Base-by-base conservation (phyloP, 1,140 invertebrate species). In the Caenorhabditis briggsae region DNA sequence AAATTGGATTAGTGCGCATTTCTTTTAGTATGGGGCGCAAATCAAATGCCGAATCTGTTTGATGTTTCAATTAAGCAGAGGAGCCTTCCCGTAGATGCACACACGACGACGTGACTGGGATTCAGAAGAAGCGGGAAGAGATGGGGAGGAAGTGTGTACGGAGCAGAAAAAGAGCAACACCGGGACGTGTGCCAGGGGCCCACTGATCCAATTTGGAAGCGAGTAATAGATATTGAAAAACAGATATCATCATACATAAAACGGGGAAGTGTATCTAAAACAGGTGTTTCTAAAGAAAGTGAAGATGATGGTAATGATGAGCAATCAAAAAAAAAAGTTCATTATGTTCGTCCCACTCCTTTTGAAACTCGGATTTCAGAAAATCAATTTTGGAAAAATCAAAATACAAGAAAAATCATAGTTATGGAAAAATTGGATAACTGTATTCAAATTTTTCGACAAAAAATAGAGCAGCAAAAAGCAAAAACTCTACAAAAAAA, bases 11-110 rank as follows among this genome's bases (percentile, higher is more conserved):
- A 78, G 70, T 78, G 46, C n/a, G 46, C 70, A 78, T 78, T 46
- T 78, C 70, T 78, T 78, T 78, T 78, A 50, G 43, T 1, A 50
- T 78, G 70, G 70, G 70, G 70, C 70, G 70, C 70, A 78, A 78
- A 78, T 78, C 70, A 78, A 78, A 78, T 78, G 70, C 23, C 33
- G 70, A 78, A 78, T 78, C 70, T 23, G 70, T 78, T 78, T 78
- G 70, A 78, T 78, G 70, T 78, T 78, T 78, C 70, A 78, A 78
- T 78, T 78, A 78, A 50, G 46, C 70, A n/a, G n/a, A 3, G 18
- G 11, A 23, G 43, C 14, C 18, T 70, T 14, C 18, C 12, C 12
- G n/a, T 50, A 41, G 16, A n/a, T 50, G 65, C 41, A 43, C 50
- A 20, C 56, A 58, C 56, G 56, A 61, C 70, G 70, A 78, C 46